phyloP scores from a whole-genome alignment of 2,113 vertebrate genomes.

The Ancistrus triradiatus region DNA sequence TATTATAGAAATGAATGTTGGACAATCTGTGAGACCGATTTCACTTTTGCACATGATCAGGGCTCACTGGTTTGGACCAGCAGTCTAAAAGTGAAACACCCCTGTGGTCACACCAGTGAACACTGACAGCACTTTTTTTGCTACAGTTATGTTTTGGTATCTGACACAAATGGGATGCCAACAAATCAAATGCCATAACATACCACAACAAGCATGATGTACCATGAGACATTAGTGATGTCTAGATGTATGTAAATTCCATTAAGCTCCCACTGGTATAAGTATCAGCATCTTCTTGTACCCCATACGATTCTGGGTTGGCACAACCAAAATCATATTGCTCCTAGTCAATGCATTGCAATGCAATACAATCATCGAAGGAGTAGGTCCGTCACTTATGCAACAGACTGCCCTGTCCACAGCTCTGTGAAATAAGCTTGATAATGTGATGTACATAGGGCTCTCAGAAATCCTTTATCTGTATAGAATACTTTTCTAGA shows the following conservation, averaged over 20 bases:
- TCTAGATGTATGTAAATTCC: constrained; percentile 50
- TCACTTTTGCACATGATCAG: constrained; percentile 41
- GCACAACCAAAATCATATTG: constrained; percentile 54
- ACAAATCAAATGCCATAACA: constrained; percentile 11
- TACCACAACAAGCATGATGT: constrained; percentile 53
- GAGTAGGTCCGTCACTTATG: constrained; percentile 66
- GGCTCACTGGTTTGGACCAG: constrained; percentile 27
- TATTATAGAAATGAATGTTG: constrained; percentile 35
- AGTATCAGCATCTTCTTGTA: constrained; percentile 39
- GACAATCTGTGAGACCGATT: constrained; percentile 39
- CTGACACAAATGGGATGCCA: constrained; percentile 10
- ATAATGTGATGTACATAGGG: constrained; percentile 56
- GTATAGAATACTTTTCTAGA: constrained; percentile 73
- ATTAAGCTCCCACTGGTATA: constrained; percentile 30
- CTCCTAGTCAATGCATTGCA: constrained; percentile 56
- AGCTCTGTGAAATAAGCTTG: constrained; percentile 51
- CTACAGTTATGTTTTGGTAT: constrained; percentile 32
- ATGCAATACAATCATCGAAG: constrained; percentile 58
- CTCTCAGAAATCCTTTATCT: constrained; percentile 65
- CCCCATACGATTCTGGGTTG: constrained; percentile 55
- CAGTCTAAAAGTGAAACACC: background rate
- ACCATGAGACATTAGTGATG: constrained; percentile 56
- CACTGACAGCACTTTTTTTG: constrained; percentile 30
- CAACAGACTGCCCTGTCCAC: constrained; percentile 66
- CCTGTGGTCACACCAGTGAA: constrained; percentile 22